Conservation (phyloP, 2,113 vertebrate genomes). For the Genyomyrus donnyi region DNA sequence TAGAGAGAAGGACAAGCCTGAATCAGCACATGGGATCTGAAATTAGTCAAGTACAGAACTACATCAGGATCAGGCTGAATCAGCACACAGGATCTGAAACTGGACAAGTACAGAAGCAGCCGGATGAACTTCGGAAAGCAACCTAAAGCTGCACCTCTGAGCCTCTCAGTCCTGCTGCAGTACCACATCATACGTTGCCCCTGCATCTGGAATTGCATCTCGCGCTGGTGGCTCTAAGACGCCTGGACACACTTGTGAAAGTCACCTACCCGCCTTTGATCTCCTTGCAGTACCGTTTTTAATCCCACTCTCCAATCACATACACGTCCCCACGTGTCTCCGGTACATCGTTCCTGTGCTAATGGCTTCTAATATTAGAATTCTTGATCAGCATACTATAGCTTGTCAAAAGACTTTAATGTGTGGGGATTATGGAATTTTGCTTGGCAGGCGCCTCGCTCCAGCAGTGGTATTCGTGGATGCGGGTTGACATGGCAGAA, state of each 20-base stretch:
- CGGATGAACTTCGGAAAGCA: neutral
- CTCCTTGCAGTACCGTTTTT: slow-evolving; percentile 24
- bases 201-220: neutral
- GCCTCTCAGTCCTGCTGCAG: neutral
- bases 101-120: neutral
- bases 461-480: neutral
- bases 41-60: neutral
- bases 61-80: neutral
- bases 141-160: neutral
- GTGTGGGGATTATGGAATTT: neutral
- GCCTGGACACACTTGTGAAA: neutral
- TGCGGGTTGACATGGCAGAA: neutral
- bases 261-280: neutral
- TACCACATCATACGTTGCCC: neutral
- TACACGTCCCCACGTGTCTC: neutral
- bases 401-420: neutral
- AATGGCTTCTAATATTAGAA: neutral
- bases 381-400: neutral
- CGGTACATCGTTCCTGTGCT: neutral
- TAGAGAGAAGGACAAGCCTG: too few relatives aligned
- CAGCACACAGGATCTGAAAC: neutral
- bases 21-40: neutral
- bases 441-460: too few relatives aligned
- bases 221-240: neutral
- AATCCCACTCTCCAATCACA: neutral